Percentiles rank a stretch among this genome's conserved stretches.
phyloP scores from a whole-genome alignment of 2,797 vertebrate species.

The Echiichthys vipera region DNA sequence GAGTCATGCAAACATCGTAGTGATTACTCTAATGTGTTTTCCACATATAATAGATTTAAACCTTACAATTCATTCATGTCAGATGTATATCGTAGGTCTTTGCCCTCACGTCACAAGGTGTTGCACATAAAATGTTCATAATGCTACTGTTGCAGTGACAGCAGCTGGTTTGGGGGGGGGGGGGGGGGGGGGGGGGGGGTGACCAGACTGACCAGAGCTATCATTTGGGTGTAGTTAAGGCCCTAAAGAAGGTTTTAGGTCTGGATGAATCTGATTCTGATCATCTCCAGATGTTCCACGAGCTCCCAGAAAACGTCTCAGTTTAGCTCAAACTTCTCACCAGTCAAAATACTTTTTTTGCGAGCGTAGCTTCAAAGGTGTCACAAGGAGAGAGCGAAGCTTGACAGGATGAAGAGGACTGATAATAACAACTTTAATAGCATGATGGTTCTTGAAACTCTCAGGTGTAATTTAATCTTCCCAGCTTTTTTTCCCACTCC shows the following conservation, averaged over 20 bases:
- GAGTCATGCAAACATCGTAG: background rate
- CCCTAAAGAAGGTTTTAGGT: constrained; percentile 55
- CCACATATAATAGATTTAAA: background rate
- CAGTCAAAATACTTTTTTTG: constrained; percentile 25
- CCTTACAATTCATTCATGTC: background rate
- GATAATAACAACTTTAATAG: constrained; percentile 41
- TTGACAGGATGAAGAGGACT: constrained; percentile 25
- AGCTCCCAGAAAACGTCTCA: constrained; percentile 59
- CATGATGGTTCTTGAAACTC: constrained; percentile 17
- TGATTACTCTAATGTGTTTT: background rate
- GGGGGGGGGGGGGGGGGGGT: no score
- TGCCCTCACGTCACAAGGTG: background rate
- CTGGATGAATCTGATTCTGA: constrained; percentile 55
- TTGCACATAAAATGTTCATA: constrained; percentile 22
- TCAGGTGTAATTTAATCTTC: constrained; percentile 68
- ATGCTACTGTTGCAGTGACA: constrained; percentile 57
- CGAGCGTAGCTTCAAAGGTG: constrained; percentile 10
- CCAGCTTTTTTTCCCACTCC: constrained; percentile 18
- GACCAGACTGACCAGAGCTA: constrained; percentile 64
- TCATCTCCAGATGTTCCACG: constrained; percentile 76
- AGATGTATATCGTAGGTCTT: background rate
- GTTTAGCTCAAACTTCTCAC: constrained; percentile 31
- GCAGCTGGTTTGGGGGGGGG: constrained; percentile 66
- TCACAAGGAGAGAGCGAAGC: background rate
- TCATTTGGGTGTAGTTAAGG: constrained; percentile 61